These are phyloP conservation scores for Physella acuta DNA, from an alignment of 1,140 invertebrate genomes.

Conservation along the genomic window DNA sequence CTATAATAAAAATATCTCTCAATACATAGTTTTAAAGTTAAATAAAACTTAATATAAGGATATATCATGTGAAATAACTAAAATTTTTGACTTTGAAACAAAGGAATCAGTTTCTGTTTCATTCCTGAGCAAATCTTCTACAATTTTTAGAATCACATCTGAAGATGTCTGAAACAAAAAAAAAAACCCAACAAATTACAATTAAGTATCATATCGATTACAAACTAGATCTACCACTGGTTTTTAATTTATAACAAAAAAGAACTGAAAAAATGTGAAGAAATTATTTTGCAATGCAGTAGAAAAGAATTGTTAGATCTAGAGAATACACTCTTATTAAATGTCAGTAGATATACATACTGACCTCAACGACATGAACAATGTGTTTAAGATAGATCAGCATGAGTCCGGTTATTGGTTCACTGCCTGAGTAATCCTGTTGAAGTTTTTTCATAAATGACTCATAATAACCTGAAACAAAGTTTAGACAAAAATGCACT, in stretches of 20 bases:
- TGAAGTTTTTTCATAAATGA: slow-evolving; percentile 44
- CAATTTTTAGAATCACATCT: slow-evolving; percentile 42
- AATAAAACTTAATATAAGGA: slow-evolving; percentile 31
- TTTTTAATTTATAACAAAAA: too few species aligned
- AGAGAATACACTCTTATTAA: too few species aligned
- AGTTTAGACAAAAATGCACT: background rate
- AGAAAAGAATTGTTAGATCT: too few species aligned
- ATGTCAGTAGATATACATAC: too few species aligned
- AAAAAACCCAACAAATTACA: background rate
- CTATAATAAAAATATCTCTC: background rate
- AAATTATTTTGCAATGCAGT: too few species aligned
- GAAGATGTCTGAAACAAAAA: slow-evolving; percentile 42
- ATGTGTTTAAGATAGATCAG: slow-evolving; percentile 52
- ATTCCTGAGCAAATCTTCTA: slow-evolving; percentile 36
- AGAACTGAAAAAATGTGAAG: too few species aligned
- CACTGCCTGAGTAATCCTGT: slow-evolving; percentile 41
- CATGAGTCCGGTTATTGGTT: slow-evolving; percentile 47
- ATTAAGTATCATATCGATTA: too few species aligned
- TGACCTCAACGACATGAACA: slow-evolving; percentile 52
- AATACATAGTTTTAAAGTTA: background rate
- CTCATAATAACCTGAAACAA: slow-evolving; percentile 49
- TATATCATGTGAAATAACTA: slow-evolving; percentile 54
- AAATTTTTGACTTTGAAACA: slow-evolving; percentile 45
- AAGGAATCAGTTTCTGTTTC: slow-evolving; percentile 30
- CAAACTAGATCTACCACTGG: too few species aligned